Evolutionary conservation across 2,113 vertebrate species (phyloP), one percentile per base, ranked within the genome.

Genomic region (Burhinus oedicnemus): DNA sequence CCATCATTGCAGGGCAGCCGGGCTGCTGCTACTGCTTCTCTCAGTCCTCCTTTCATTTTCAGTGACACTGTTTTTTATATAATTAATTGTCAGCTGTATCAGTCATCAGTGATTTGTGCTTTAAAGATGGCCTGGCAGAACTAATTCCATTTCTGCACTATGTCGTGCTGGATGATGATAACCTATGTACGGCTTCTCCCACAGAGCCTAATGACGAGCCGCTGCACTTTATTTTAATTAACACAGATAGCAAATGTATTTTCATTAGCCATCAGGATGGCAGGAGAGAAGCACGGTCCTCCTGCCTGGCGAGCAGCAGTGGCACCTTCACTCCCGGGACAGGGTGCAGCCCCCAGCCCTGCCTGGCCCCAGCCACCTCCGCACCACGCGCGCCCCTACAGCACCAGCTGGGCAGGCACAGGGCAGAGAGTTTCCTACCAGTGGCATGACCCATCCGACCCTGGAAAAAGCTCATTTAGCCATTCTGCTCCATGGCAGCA

Each of bases 201-300:
- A 86, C 5, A 0, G 77, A 76, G 92, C 96, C 87, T 74, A 70
- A 42, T 27, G 74, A 96, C 0, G 38, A 97, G 95, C 68, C 8
- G 5, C 68, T 38, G 70, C 88, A 47, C 92, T 96, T 97, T 90
- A 72, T 71, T 95, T 90, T 96, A 96, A 97, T 97, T 97, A 98
- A 97, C 79, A 93, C 79, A 47, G 96, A 90, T 87, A 97, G 75
- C 57, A 89, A 84, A 92, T 91, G 21, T 68, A 51, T 93, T 98
- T 96, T 85, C 89, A 94, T 96, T 95, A 92, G 88, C 89, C 54
- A 15, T 62, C 52, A 49, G 84, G 29, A 60, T 22, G 92, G 34
- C 84, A 65, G 70, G 61, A 61, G 29, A 62, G 95, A 62, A 87
- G 81, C 75, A 38, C 3, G 8, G 71, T 58, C 52, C 62, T 65